Evolutionary conservation across 2,888 invertebrate genomes (phyloP).

Genomic region (Plemyria rubiginata): DNA sequence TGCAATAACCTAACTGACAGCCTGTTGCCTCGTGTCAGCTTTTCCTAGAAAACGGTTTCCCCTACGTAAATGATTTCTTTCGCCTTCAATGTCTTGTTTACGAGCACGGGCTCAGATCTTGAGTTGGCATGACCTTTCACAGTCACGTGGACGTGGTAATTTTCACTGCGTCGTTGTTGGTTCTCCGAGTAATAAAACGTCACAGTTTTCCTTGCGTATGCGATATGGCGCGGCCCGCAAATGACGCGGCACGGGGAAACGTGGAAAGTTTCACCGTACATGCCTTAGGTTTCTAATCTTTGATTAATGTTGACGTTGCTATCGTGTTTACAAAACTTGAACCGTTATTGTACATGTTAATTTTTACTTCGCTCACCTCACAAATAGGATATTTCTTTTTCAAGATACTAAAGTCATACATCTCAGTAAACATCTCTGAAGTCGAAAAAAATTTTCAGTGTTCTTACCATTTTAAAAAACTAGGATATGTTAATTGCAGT

Average conservation of each 20-base stretch:
- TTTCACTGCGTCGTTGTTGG: constrained; percentile 58
- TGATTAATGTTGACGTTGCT: constrained; percentile 27
- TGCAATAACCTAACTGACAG: not conserved
- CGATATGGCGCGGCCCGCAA: constrained; percentile 41
- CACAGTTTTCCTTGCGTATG: constrained; percentile 51
- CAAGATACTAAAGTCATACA: too few relatives aligned
- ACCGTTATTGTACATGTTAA: not conserved
- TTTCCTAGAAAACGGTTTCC: constrained; percentile 47
- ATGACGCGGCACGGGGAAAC: constrained; percentile 49
- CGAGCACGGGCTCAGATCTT: constrained; percentile 35
- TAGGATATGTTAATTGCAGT: not conserved
- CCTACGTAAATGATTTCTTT: constrained; percentile 48
- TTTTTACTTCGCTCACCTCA: too few relatives aligned
- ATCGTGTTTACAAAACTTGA: constrained; percentile 11
- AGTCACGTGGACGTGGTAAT: constrained; percentile 55
- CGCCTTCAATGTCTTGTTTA: constrained; percentile 46
- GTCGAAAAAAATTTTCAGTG: not conserved
- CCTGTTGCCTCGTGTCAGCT: constrained; percentile 8
- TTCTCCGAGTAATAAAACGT: constrained; percentile 56
- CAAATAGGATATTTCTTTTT: too few relatives aligned
- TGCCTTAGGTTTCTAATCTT: constrained; percentile 18
- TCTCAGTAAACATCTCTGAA: too few relatives aligned
- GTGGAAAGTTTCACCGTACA: constrained; percentile 47
- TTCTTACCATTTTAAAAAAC: not conserved
- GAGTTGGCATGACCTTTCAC: constrained; percentile 50